Evolutionary conservation across 2,888 invertebrate genomes (phyloP).

Genomic region (Acleris sparsana): DNA sequence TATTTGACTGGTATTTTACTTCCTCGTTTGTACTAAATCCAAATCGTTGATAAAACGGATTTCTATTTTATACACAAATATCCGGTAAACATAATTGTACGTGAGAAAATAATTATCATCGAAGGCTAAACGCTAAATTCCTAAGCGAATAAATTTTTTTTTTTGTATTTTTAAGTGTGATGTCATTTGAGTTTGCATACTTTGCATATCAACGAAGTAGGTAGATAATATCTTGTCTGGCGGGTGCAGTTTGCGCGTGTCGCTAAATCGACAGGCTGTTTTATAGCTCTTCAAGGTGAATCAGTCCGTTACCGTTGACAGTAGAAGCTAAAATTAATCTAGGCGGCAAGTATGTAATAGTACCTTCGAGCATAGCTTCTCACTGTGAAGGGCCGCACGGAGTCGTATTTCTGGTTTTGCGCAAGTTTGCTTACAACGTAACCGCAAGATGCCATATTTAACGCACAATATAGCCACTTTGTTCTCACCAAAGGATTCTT

Average conservation of each 20-base stretch:
- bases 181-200: conserved; percentile 6
- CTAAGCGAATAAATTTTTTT: too few relatives aligned
- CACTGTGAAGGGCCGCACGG: conserved; percentile 29
- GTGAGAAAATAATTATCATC: too few relatives aligned
- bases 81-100: too few relatives aligned
- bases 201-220: not conserved
- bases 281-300: conserved; percentile 49
- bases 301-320: conserved; percentile 42
- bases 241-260: conserved; percentile 33
- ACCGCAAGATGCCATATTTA: conserved; percentile 37
- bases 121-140: too few relatives aligned
- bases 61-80: too few relatives aligned
- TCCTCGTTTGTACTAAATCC: not conserved
- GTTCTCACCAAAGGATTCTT: not conserved
- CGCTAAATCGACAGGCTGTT: conserved; percentile 14
- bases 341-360: conserved; percentile 9
- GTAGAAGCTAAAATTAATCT: conserved; percentile 25
- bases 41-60: too few relatives aligned
- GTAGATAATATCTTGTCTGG: conserved; percentile 4
- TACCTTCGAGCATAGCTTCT: conserved; percentile 1
- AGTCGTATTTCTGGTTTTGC: conserved; percentile 44
- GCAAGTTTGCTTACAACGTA: conserved; percentile 34
- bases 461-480: conserved; percentile 6
- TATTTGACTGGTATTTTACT: not conserved
- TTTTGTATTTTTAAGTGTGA: conserved; percentile 2